Base-by-base conservation (phyloP, 2,113 vertebrate species). In the Raphicerus campestris region DNA sequence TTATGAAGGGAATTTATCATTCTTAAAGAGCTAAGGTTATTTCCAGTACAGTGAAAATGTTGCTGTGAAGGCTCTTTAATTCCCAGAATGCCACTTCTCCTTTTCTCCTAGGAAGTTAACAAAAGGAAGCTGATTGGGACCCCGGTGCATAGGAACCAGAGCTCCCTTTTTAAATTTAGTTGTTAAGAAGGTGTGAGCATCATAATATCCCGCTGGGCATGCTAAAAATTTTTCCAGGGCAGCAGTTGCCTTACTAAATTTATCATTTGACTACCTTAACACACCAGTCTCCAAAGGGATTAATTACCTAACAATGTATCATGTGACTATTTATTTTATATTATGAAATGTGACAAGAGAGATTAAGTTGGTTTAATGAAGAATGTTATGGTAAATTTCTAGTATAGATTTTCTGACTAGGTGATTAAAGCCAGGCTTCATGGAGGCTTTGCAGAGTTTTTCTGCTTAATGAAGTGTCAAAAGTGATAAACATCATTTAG, bases 321-420 rank as follows among this genome's bases (percentile, higher is more conserved):
- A 32, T 39, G 3, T 49, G 56, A 45, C 56, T 47, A 61, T 78
- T 95, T 39, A 70, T 87, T 24, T 91, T 97, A 49, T 35, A 84
- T 26, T 87, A 95, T 70, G 14, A 81, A 83, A 61, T 95, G 78
- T 91, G 61, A 82, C 47, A 89, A 82, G 24, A 66, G 24, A 89
- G 39, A 63, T 88, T 85, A 94, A 86, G 85, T 60, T 91, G 45
- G 10, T 80, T 84, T 42, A 95, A 84, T 61, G 14, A 86, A 90
- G 85, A 90, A 94, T 56, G 3, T 30, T 78, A 66, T 42, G 56
- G 42, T 61, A 94, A 61, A 24, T 81, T 96, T 97, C 81, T 94
- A 87, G 6, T 81, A 9, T 66, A 60, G 19, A 51, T 92, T 86
- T 89, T 32, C 63, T 49, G 47, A 90, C 66, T 30, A 60, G 81